Base-by-base conservation (phyloP, 2,888 invertebrate species). In the Microctonus hyperodae region DNA sequence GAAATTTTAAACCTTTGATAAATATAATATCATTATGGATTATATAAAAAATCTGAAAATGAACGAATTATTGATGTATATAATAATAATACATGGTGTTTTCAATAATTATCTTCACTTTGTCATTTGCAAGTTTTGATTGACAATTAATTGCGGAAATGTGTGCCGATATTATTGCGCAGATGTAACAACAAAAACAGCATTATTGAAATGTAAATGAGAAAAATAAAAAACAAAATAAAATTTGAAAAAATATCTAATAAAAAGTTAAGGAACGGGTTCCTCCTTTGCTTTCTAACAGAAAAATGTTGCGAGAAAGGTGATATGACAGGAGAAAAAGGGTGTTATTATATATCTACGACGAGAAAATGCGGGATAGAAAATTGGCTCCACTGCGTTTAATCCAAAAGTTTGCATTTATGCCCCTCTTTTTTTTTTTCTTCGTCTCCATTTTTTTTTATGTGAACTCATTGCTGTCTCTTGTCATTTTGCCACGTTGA, bases 381-480 rank as follows among this genome's bases (percentile, higher is more conserved):
- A 56, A 56, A 56, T 56, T 56, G 56, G 56, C 56, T 56, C 25
- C 33, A 35, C 33, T 58, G 22, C 58, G 22, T 58, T 58, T 58
- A 58, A 58, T 58, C 23, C 25, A 31, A 58, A 58, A 35, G 23
- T 58, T 58, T 58, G 58, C 58, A 58, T 58, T 33, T 25, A 37
- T 35, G 25, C n/a, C 10, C 7, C 22, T 16, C 4, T n/a, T 25
- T 25, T 31, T 5, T 23, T 23, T 25, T 51, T 13, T 13, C 22
- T 11, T 13, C 13, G 2, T 6, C 10, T 13, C 10, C 13, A 10
- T 35, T 35, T 10, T 35, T 10, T 44, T n/a, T 44, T n/a, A 44
- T 44, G 16, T 44, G 44, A 44, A 44, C 44, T 44, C 44, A n/a
- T 44, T 44, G 16, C 20, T 16, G 44, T 16, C 44, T 44, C 44